phyloP scores from a whole-genome alignment of 2,888 invertebrate genomes.

The Urechis unicinctus region DNA sequence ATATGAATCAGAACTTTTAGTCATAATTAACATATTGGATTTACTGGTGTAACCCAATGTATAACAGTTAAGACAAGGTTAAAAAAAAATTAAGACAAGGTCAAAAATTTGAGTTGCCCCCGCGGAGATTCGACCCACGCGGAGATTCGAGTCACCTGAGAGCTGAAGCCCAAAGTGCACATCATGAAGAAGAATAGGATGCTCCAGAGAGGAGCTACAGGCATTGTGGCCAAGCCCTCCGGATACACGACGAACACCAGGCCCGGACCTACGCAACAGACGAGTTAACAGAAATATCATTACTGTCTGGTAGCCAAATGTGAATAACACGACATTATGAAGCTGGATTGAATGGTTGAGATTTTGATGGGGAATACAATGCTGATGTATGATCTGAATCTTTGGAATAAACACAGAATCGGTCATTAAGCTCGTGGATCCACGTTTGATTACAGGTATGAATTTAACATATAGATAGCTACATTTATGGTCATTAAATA shows the following conservation, averaged over 20 bases:
- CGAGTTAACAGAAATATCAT: neutral
- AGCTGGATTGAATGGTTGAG: neutral
- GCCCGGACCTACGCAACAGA: slow-evolving; percentile 40
- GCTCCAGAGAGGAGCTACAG: slow-evolving; percentile 46
- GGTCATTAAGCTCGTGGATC: too few relatives aligned
- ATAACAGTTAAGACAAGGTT: too few relatives aligned
- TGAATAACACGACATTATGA: neutral
- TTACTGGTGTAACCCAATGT: too few relatives aligned
- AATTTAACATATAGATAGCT: too few relatives aligned
- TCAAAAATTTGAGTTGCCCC: too few relatives aligned
- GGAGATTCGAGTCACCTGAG: slow-evolving; percentile 39
- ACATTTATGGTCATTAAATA: too few relatives aligned
- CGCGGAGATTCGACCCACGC: too few relatives aligned
- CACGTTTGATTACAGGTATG: too few relatives aligned
- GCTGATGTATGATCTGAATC: neutral
- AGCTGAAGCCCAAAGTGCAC: slow-evolving; percentile 48
- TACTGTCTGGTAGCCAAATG: neutral
- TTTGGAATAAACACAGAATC: too few relatives aligned
- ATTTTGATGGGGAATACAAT: neutral
- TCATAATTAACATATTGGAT: too few relatives aligned
- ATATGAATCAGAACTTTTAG: too few relatives aligned
- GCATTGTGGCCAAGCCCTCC: slow-evolving; percentile 47
- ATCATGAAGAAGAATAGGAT: slow-evolving; percentile 51
- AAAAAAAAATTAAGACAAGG: too few relatives aligned
- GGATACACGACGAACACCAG: slow-evolving; percentile 50